Base-by-base conservation (phyloP, 2,113 vertebrate species). In the Rhynchomys soricoides region DNA sequence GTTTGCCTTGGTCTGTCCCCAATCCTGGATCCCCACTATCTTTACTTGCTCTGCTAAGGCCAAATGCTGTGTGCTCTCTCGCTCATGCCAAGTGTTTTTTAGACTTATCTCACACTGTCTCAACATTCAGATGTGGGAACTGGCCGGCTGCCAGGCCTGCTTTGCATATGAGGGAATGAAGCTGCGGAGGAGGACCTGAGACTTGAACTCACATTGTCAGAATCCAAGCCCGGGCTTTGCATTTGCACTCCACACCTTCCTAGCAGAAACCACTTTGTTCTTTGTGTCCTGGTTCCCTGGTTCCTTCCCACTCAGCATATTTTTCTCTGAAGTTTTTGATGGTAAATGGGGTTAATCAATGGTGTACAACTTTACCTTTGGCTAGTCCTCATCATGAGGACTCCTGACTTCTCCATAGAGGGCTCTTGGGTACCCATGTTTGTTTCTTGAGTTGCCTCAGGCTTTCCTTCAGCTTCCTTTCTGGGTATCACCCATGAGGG, bases 1-100 rank as follows among this genome's bases (percentile, higher is more conserved):
- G 37, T 31, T 62, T 52, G 34, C 57, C 3, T 0, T 37, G n/a
- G 59, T 43, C 66, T 29, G 7, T 34, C 83, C 29, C 26, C 7
- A 16, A 43, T 52, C 6, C 68, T 50, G 4, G 37, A 81, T 37
- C 5, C 19, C 11, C 10, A 37, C 7, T 3, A 24, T 57, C 52
- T n/a, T 29, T 40, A 8, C 13, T 37, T 11, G 0, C 37, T 29
- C 79, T n/a, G 59, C 45, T 2, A 34, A 86, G 78, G 43, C 52
- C 43, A 31, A n/a, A 40, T 66, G 0, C 0, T 11, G 4, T 29
- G 9, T 19, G 11, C 29, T 68, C 3, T 12, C 31, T 34, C 5
- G 9, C 48, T 1, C 0, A 4, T 21, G 74, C 92, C 79, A 50
- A 70, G 55, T 0, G 12, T 62, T 43, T 68, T 12, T 19, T 24